These are phyloP conservation scores for Cladopsammia gracilis DNA, from an alignment of 64 coral and sea anemone species.

Conservation along the genomic window DNA sequence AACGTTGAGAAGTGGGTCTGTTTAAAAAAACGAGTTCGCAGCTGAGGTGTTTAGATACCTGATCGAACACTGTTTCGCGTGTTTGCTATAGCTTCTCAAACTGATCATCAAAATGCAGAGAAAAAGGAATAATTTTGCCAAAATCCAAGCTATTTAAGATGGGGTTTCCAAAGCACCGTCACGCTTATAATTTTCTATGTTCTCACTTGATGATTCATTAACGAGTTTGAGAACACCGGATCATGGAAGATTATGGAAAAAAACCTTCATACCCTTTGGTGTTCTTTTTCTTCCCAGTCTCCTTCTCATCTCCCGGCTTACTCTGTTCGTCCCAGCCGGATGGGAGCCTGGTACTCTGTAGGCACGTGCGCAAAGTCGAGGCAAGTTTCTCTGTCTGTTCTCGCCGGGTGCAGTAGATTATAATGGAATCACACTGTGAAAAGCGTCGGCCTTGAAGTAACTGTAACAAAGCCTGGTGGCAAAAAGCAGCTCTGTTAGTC, in stretches of 20 bases:
- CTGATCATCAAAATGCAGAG: too few relatives aligned
- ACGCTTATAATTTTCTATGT: too few relatives aligned
- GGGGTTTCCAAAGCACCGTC: too few relatives aligned
- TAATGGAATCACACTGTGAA: constrained; percentile 89
- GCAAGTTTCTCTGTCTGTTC: constrained; percentile 89
- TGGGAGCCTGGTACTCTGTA: constrained; percentile 68
- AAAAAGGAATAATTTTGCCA: too few relatives aligned
- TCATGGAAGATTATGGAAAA: background rate
- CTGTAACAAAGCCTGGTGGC: constrained; percentile 83
- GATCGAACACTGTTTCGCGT: too few relatives aligned
- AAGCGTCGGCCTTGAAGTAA: constrained; percentile 95
- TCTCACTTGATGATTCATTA: too few relatives aligned
- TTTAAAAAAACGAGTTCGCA: too few relatives aligned
- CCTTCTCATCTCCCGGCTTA: background rate
- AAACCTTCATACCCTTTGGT: constrained; percentile 22
- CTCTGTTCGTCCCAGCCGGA: background rate
- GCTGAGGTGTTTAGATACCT: too few relatives aligned
- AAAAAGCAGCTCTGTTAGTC: background rate
- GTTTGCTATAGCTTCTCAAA: too few relatives aligned
- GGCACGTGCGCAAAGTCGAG: constrained; percentile 86
- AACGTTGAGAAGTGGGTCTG: too few relatives aligned
- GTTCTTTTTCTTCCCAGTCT: constrained; percentile 65
- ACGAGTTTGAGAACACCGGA: too few relatives aligned
- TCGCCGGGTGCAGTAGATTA: constrained; percentile 96
- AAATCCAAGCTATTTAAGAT: too few relatives aligned